Evolutionary conservation across 2,113 vertebrate species (phyloP).

Genomic region (Daphoenositta chrysoptera): DNA sequence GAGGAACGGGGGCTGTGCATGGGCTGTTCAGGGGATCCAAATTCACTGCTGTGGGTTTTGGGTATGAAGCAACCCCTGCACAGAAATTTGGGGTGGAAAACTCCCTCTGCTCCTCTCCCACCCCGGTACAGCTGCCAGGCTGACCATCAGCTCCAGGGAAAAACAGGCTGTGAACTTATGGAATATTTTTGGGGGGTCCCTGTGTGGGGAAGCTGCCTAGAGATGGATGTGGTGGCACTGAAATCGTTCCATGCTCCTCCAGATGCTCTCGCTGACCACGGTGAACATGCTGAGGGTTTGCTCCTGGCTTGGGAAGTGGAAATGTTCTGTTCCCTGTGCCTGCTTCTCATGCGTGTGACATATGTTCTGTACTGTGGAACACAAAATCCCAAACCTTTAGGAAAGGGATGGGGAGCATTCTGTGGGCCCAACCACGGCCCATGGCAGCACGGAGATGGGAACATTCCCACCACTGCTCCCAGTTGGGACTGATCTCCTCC

Average conservation of each 20-base stretch:
- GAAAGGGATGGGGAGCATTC: not conserved
- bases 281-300: accelerated
- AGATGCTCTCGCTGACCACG: accelerated
- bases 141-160: not conserved
- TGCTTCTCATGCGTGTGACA: accelerated
- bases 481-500: not conserved
- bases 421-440: not conserved
- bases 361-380: not conserved
- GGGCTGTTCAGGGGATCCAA: accelerated
- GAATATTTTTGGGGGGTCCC: not conserved
- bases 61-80: accelerated
- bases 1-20: accelerated
- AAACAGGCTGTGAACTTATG: accelerated
- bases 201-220: not conserved
- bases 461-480: not conserved
- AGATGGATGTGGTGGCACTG: accelerated
- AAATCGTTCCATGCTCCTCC: accelerated
- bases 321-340: not conserved
- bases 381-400: not conserved
- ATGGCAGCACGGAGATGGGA: not conserved
- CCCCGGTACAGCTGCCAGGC: not conserved
- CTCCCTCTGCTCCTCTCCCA: not conserved
- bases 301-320: not conserved
- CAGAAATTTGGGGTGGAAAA: not conserved
- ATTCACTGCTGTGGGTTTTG: accelerated